Evolutionary conservation across 2,113 vertebrate genomes (phyloP), one percentile per base, ranked within the genome.

Genomic region (Daboia siamensis): DNA sequence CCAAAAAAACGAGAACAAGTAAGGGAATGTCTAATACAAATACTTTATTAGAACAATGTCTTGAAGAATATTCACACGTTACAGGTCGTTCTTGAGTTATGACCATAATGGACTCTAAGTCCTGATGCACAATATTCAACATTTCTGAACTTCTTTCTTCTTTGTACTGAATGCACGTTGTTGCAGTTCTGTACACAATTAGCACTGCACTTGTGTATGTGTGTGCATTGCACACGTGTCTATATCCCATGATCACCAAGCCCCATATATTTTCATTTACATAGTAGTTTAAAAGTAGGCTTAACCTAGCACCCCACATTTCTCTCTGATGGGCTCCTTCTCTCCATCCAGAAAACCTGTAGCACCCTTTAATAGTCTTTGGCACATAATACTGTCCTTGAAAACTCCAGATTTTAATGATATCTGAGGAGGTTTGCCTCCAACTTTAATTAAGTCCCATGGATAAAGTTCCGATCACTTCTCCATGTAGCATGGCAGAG

Each of bases 311-410:
- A 56, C 7, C 11, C 39, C 15, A 33, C 21, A 87, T 55, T 26
- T 29, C n/a, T 57, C 52, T 64, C 1, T 10, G 39, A 46, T 74
- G 9, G 51, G 29, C 20, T 86, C 33, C 51, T 52, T 46, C 11
- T 33, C 44, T 33, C 23, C 4, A 11, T 46, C 74, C 17, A 64
- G 4, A 54, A 61, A 90, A 92, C 20, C 56, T 56, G 0, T 21
- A 1, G 23, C 91, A 88, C 11, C 86, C 57, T 92, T 91, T 1
- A 56, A 89, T n/a, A 94, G 91, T 95, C 93, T 84, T 96, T 94
- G 54, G 92, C 89, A 94, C 89, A 64, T 48, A 5, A 1, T 1
- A 2, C 1, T n/a, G 29, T 48, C 55, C 74, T 44, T 59, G 46
- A 64, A 0, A 52, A 48, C 86, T 55, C 52, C 21, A 85, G 59